phyloP scores from a whole-genome alignment of 2,113 vertebrate species.

The Eolophus roseicapilla region DNA sequence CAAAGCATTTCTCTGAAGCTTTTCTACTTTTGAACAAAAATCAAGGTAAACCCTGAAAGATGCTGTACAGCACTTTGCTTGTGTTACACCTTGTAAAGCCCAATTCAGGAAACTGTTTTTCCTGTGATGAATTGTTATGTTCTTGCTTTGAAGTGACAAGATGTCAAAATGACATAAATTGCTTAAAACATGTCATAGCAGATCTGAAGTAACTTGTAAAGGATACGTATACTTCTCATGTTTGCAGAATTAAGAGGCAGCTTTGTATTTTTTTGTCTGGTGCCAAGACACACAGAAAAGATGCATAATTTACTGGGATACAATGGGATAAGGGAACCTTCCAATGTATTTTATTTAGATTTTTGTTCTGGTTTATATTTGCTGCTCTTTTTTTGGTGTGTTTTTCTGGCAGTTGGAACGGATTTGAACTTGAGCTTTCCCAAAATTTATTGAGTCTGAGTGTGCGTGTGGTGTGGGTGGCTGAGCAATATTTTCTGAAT shows the following conservation, averaged over 20 bases:
- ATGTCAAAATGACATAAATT: not conserved
- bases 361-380: slow-evolving; percentile 41
- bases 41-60: not conserved
- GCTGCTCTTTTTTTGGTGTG: not conserved
- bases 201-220: not conserved
- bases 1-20: not conserved
- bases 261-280: not conserved
- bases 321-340: not conserved
- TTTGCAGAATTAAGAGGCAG: not conserved
- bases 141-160: not conserved
- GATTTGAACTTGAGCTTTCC: not conserved
- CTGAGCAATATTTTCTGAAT: not conserved
- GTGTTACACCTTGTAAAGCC: not conserved
- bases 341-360: slow-evolving; percentile 6
- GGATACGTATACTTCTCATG: not conserved
- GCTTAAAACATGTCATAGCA: not conserved
- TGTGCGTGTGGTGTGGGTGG: not conserved
- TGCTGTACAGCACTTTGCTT: not conserved
- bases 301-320: slow-evolving; percentile 2
- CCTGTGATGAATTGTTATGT: not conserved
- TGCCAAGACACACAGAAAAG: slow-evolving; percentile 32
- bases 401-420: not conserved
- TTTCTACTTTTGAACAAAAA: not conserved
- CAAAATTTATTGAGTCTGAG: not conserved
- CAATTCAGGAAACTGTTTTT: not conserved